Conservation (phyloP, 2,797 vertebrate genomes). For the Catharus ustulatus region DNA sequence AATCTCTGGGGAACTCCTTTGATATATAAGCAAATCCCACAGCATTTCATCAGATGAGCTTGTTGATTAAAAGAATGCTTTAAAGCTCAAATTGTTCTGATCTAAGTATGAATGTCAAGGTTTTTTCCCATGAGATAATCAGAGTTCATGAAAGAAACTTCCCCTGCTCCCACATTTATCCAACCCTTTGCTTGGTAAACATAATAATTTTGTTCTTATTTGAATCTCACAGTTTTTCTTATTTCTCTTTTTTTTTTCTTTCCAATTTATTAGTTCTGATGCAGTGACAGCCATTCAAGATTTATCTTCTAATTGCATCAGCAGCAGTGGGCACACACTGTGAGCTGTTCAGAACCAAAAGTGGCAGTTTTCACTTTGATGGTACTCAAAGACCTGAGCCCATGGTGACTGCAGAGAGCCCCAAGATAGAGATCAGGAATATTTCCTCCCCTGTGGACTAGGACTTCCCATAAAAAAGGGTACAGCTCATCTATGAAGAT, state of each 20-base stretch:
- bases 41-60: slow-evolving; percentile 62
- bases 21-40: slow-evolving; percentile 63
- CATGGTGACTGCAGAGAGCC: neutral
- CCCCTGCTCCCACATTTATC: neutral
- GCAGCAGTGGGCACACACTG: neutral
- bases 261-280: neutral
- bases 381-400: neutral
- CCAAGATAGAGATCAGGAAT: neutral
- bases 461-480: neutral
- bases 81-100: slow-evolving; percentile 48
- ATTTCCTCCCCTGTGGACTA: neutral
- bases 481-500: neutral
- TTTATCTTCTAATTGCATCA: neutral
- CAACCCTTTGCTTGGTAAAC: neutral
- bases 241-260: neutral
- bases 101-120: slow-evolving; percentile 38
- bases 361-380: neutral
- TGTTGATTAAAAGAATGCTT: slow-evolving; percentile 64
- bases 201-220: neutral
- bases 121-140: slow-evolving; percentile 18
- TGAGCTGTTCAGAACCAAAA: neutral
- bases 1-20: slow-evolving; percentile 54
- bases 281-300: neutral
- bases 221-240: neutral
- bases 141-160: slow-evolving; percentile 41